Base-by-base conservation (phyloP, 1,140 invertebrate species). In the Caerostris darwini region DNA sequence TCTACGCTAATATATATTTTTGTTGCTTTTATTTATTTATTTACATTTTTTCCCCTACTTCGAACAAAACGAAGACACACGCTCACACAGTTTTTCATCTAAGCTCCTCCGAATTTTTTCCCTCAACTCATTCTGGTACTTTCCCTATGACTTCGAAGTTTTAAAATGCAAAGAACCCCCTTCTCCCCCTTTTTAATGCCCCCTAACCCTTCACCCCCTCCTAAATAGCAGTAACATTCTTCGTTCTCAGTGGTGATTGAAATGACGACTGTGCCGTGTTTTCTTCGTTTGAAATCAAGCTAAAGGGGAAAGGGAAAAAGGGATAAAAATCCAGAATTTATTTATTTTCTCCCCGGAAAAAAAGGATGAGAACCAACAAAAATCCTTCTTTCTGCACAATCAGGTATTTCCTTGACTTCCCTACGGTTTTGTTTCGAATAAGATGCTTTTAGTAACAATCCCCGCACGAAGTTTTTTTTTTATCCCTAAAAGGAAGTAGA, bases 81-180 rank as follows among this genome's bases (percentile, higher is more conserved):
- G 61, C 14, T 67, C 61, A 6, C 61, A 34, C 34, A n/a, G 14
- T 92, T 83, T 83, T 92, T 83, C 58, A 92, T 83, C 81, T 81
- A 77, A 81, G 54, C 89, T 90, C 57, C 89, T 67, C 12, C 54
- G 89, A 77, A 58, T 81, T 92, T 77, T 50, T 77, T 77, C 71
- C 71, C 10, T 34, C 53, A 50, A 77, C 34, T 53, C 34, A 34
- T 12, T 77, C 12, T 77, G 5, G 61, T 64, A 64, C 61, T 64
- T 17, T 17, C 14, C 61, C 71, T 50, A 12, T 77, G n/a, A 57
- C 58, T 77, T 34, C 59, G 7, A n/a, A 82, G 34, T 92, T 92
- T 83, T 53, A 83, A 92, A 92, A 92, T 64, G 90, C 90, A 83
- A 92, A 64, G 77, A 57, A 34, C 58, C 14, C 58, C 57, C 50